These are phyloP conservation scores for Formica aserva DNA, from an alignment of 2,888 invertebrate genomes.

Conservation along the genomic window DNA sequence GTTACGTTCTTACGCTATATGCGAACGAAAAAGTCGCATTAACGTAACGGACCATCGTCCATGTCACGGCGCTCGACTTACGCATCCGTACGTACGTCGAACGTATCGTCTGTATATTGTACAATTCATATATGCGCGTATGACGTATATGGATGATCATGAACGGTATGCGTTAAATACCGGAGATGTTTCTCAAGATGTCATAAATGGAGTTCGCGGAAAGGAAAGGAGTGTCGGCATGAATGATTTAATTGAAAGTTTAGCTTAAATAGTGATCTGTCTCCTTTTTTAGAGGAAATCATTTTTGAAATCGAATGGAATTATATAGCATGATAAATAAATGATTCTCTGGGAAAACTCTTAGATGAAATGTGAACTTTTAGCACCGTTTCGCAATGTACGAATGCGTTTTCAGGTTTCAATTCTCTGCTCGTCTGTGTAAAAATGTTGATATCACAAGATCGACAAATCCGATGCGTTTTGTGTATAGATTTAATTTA, in stretches of 20 bases:
- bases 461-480: not conserved
- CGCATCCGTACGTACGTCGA: slow-evolving; percentile 26
- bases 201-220: not conserved
- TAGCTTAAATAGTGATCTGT: not conserved
- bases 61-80: slow-evolving; percentile 64
- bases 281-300: not conserved
- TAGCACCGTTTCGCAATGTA: not conserved
- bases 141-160: slow-evolving; percentile 1
- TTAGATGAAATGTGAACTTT: not conserved
- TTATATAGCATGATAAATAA: not conserved
- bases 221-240: not conserved
- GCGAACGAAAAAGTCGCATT: slow-evolving; percentile 82
- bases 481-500: not conserved
- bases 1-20: slow-evolving; percentile 81
- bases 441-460: not conserved
- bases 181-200: slow-evolving; percentile 7
- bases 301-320: slow-evolving; percentile 17
- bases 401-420: not conserved
- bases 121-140: slow-evolving; percentile 30
- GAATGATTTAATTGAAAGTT: slow-evolving; percentile 3
- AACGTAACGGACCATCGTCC: slow-evolving; percentile 83
- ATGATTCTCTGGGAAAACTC: not conserved
- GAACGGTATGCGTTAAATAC: slow-evolving; percentile 25
- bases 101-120: slow-evolving; percentile 32
- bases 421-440: not conserved